Conservation (phyloP, 2,888 invertebrate genomes). For the Hypselothyrea guttata region DNA sequence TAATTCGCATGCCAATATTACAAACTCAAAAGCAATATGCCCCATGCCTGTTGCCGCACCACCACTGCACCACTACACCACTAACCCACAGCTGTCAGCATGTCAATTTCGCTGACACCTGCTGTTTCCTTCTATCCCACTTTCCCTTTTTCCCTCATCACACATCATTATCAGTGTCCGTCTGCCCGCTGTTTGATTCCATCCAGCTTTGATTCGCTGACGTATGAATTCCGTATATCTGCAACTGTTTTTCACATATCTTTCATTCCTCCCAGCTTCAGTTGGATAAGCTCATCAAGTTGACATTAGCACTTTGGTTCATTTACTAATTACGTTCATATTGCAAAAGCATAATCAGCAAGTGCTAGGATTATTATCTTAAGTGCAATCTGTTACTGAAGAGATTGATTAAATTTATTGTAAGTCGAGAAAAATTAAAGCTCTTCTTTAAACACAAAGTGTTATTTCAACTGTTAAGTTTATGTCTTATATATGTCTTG, state of each 20-base stretch:
- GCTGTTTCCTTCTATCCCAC: neutral
- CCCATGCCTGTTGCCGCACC: conserved; percentile 2
- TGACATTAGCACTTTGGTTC: conserved; percentile 11
- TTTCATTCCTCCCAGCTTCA: conserved; percentile 16
- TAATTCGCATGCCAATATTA: conserved; percentile 79
- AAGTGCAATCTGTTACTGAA: too few species aligned
- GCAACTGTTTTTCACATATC: conserved; percentile 14
- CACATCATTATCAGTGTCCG: conserved; percentile 11
- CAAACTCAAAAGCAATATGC: conserved; percentile 29
- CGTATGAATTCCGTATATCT: conserved; percentile 62
- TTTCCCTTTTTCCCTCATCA: neutral
- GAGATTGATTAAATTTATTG: too few species aligned
- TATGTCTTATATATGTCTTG: too few species aligned
- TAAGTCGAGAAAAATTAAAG: too few species aligned
- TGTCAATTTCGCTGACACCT: conserved; percentile 30
- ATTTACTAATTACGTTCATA: too few species aligned
- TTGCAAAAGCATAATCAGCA: too few species aligned
- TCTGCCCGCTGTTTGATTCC: conserved; percentile 8
- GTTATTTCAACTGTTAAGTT: too few species aligned
- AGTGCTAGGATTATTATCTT: too few species aligned
- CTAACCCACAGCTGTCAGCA: conserved; percentile 52
- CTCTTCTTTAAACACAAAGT: too few species aligned
- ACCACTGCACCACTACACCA: too few species aligned
- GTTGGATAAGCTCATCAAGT: conserved; percentile 34
- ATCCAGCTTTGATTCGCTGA: conserved; percentile 60